Evolutionary conservation across 2,888 invertebrate species (phyloP).

Genomic region (Melanchra persicariae): DNA sequence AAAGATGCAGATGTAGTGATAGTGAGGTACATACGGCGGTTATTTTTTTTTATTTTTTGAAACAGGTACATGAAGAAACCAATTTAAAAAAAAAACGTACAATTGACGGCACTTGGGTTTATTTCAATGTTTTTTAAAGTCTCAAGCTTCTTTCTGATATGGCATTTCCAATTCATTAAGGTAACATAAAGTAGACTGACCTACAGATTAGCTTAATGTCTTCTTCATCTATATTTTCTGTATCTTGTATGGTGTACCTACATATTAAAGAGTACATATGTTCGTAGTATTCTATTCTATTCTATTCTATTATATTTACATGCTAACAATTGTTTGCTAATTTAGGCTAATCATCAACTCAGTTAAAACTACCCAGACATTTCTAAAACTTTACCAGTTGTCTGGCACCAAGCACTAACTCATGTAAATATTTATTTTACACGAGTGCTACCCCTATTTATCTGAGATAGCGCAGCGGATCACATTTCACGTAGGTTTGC

Average conservation of each 20-base stretch:
- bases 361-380: background rate
- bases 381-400: conserved; percentile 5
- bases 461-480: conserved; percentile 69
- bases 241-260: too few relatives aligned
- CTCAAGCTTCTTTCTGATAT: background rate
- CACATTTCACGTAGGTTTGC: conserved; percentile 72
- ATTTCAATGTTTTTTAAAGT: background rate
- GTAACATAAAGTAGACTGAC: background rate
- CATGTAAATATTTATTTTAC: conserved; percentile 63
- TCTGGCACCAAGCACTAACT: conserved; percentile 23
- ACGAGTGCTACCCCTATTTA: conserved; percentile 63
- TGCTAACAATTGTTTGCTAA: background rate
- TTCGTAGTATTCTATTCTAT: too few relatives aligned
- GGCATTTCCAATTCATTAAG: background rate
- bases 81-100: too few relatives aligned
- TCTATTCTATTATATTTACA: too few relatives aligned
- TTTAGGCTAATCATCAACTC: background rate
- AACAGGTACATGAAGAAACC: too few relatives aligned
- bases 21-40: too few relatives aligned
- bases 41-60: too few relatives aligned
- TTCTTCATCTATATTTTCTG: too few relatives aligned
- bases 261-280: too few relatives aligned
- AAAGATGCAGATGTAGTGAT: too few relatives aligned
- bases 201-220: background rate
- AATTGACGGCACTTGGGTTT: too few relatives aligned